Evolutionary conservation across 2,888 invertebrate species (phyloP), one percentile per base, ranked within the genome.

Genomic region (Mythimna impura): DNA sequence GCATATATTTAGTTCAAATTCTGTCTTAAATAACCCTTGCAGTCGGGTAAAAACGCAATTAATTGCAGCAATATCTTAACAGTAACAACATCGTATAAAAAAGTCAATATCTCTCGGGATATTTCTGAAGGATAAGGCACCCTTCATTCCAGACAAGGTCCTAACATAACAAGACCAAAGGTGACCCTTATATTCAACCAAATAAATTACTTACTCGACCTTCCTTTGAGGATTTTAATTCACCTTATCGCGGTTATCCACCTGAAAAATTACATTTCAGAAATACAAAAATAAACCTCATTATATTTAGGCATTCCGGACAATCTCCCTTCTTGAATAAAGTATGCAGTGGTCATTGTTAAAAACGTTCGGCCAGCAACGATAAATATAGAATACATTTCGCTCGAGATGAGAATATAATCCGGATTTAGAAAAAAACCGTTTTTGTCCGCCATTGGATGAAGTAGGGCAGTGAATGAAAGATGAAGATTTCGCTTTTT

Each of bases 301-400:
- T 92, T 91, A 91, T 88, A 91, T 88, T 89, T 78, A 86, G 76
- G 71, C 76, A 83, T 76, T 92, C 86, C 86, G 82, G 72, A 76
- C 89, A 90, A 92, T 93, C 88, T 92, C 90, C 88, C 86, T 78
- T 81, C 68, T 81, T 89, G 87, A 89, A 90, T 89, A 90, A 89
- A 88, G 87, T 83, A 91, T 87, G 55, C 83, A 86, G 74, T 78
- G 91, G 90, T 90, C 91, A 94, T 94, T 94, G 94, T 93, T 87
- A 89, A 90, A 89, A 92, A 93, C 86, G 91, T 92, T 89, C 93
- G 94, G 94, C 93, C 95, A 95, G 93, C 92, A 82, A 89, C 89
- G 89, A 94, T 93, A 94, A 94, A 93, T 94, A 93, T 90, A 90
- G 91, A 94, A 94, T 94, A 94, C 89, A 93, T 93, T 94, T 91